phyloP scores from a whole-genome alignment of 1,140 invertebrate species.

The Idris sp. region DNA sequence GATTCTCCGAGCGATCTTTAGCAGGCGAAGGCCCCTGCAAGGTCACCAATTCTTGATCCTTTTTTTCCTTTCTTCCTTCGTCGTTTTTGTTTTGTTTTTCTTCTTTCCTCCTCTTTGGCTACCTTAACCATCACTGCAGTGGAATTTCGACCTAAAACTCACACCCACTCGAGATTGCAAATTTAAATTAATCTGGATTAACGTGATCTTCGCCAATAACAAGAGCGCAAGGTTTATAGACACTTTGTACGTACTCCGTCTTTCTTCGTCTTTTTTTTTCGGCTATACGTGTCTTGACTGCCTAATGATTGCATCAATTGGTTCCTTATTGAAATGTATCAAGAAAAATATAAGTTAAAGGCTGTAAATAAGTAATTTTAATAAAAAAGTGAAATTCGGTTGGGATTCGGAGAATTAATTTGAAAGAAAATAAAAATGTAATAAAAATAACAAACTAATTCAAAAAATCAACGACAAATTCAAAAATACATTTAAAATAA shows the following conservation, averaged over 20 bases:
- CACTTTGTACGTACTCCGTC: slow-evolving; percentile 18
- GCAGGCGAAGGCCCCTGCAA: slow-evolving; percentile 56
- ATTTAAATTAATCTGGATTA: slow-evolving; percentile 55
- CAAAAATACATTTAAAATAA: too few relatives aligned
- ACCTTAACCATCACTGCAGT: slow-evolving; percentile 23
- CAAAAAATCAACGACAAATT: too few relatives aligned
- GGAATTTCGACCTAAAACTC: slow-evolving; percentile 27
- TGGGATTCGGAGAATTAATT: too few relatives aligned
- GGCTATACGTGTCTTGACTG: slow-evolving; percentile 2
- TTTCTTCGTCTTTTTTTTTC: slow-evolving; percentile 17
- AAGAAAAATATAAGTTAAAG: slow-evolving; percentile 1
- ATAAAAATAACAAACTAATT: too few relatives aligned
- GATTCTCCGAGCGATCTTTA: slow-evolving; percentile 58
- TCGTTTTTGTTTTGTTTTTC: too few relatives aligned
- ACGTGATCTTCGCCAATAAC: slow-evolving; percentile 35
- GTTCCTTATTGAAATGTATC: slow-evolving; percentile 29
- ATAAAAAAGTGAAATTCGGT: too few relatives aligned
- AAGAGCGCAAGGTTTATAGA: slow-evolving; percentile 15
- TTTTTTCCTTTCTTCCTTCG: slow-evolving; percentile 17
- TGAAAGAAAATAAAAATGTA: too few relatives aligned
- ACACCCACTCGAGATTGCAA: slow-evolving; percentile 20
- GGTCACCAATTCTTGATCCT: slow-evolving; percentile 43
- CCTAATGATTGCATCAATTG: slow-evolving; percentile 18
- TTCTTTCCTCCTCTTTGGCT: slow-evolving; percentile 13
- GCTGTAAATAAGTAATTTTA: neutral